Conservation (phyloP, 1,140 invertebrate genomes). For the Magallana gigas region DNA sequence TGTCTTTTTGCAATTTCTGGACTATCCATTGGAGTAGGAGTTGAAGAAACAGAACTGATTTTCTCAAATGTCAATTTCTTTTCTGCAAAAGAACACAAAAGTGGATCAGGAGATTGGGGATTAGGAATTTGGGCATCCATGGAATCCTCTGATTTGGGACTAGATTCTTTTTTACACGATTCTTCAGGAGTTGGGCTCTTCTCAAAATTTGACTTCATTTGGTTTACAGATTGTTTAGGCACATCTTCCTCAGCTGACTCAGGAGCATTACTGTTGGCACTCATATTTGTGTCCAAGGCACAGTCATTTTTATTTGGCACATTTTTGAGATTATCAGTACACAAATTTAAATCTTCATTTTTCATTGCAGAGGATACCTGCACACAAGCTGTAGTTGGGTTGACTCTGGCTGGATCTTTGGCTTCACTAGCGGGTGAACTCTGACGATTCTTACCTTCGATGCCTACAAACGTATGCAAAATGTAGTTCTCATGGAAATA, state of each 20-base stretch:
- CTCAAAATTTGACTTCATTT: conserved; percentile 23
- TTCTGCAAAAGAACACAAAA: conserved; percentile 13
- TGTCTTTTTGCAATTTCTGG: neutral
- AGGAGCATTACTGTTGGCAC: neutral
- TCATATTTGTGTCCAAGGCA: conserved; percentile 8
- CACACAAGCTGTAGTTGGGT: neutral
- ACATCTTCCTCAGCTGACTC: neutral
- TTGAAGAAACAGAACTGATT: neutral
- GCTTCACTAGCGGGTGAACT: conserved; percentile 55
- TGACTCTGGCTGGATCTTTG: neutral
- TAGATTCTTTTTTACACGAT: neutral
- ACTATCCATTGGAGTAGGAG: neutral
- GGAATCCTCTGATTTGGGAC: neutral
- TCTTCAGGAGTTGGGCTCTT: neutral
- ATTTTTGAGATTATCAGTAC: conserved; percentile 3
- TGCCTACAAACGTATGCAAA: neutral
- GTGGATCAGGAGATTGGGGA: neutral
- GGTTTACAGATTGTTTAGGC: neutral
- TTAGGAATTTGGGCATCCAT: no score
- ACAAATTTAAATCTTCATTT: neutral
- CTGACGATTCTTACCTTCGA: conserved; percentile 1
- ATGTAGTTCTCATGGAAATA: no score
- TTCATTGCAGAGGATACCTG: neutral
- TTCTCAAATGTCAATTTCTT: conserved; percentile 23
- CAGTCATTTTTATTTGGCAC: conserved; percentile 16